Evolutionary conservation across 2,888 invertebrate genomes (phyloP).

Genomic region (Cerastis rubricosa): DNA sequence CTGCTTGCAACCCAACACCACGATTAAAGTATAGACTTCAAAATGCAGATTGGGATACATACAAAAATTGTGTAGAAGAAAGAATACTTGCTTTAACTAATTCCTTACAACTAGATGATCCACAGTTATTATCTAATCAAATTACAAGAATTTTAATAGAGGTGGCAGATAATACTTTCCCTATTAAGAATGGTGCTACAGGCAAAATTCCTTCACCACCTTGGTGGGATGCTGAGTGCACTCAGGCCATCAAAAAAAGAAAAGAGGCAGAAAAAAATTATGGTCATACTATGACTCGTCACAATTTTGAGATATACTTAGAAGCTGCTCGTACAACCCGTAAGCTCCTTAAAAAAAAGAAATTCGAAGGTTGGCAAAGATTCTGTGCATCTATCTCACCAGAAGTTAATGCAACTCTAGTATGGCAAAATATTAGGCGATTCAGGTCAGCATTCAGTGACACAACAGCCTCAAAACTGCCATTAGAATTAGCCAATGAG

Average conservation of each 20-base stretch:
- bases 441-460: conserved; percentile 1
- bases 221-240: background rate
- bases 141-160: background rate
- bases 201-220: conserved; percentile 5
- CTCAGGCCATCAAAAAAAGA: background rate
- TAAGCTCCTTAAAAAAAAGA: background rate
- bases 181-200: conserved; percentile 6
- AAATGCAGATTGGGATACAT: too few species aligned
- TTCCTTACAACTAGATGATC: background rate
- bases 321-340: background rate
- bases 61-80: too few species aligned
- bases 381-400: background rate
- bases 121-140: background rate
- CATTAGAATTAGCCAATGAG: background rate
- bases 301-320: conserved; percentile 1
- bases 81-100: background rate
- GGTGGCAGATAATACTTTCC: conserved; percentile 6
- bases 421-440: background rate
- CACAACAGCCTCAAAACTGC: background rate
- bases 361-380: background rate
- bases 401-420: background rate
- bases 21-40: too few species aligned
- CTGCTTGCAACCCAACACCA: background rate
- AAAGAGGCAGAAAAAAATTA: background rate
- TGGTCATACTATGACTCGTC: background rate